Conservation (phyloP, 2,888 invertebrate genomes). For the Phrixothrix hirtus region DNA sequence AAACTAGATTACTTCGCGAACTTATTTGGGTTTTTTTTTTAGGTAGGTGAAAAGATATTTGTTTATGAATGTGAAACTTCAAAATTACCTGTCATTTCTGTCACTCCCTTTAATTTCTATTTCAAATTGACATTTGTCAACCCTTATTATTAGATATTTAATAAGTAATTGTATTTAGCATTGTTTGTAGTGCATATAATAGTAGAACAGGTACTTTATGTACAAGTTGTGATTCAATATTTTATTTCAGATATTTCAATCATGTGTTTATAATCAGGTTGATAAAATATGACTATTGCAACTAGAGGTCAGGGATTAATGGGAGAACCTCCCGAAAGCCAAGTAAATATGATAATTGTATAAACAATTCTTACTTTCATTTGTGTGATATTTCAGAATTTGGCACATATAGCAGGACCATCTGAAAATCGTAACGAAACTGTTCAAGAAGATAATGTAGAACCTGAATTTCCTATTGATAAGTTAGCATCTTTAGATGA, state of each 20-base stretch:
- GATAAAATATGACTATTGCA: constrained; percentile 62
- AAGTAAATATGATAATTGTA: constrained; percentile 43
- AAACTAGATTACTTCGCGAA: constrained; percentile 26
- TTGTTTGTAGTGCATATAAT: not conserved
- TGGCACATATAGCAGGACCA: constrained; percentile 40
- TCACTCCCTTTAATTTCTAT: constrained; percentile 54
- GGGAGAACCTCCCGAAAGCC: constrained; percentile 61
- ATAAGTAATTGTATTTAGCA: not conserved
- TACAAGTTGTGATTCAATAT: constrained; percentile 7
- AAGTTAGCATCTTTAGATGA: constrained; percentile 90
- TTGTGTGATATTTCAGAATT: constrained; percentile 30
- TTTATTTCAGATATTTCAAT: constrained; percentile 41
- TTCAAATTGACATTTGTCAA: constrained; percentile 44
- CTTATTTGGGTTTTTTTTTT: constrained; percentile 32
- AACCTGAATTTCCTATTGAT: constrained; percentile 80
- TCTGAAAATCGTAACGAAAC: constrained; percentile 43
- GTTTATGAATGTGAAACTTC: constrained; percentile 34
- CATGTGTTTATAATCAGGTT: constrained; percentile 46
- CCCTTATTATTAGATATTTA: constrained; percentile 3
- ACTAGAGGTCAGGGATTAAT: constrained; percentile 65
- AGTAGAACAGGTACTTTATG: no score
- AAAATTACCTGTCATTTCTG: constrained; percentile 47
- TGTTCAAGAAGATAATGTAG: constrained; percentile 54
- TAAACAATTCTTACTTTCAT: no score
- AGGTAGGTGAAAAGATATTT: constrained; percentile 40